Evolutionary conservation across 1,140 invertebrate genomes (phyloP), one percentile per base, ranked within the genome.

Genomic region (Drosophila lini): DNA sequence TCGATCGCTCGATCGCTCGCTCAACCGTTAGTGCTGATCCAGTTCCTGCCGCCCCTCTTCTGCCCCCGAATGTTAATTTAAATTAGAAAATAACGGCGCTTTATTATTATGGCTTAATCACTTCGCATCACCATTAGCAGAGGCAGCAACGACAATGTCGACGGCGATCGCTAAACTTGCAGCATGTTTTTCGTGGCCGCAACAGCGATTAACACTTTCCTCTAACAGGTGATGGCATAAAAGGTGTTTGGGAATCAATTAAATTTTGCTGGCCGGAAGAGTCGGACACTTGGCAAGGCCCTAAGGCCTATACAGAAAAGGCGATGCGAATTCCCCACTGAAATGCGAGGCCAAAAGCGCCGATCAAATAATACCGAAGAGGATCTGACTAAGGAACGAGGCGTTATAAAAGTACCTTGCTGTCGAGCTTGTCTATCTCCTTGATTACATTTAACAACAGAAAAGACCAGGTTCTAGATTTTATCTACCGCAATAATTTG

Each of bases 41-140:
- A 86, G 67, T 86, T 78, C 61, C 48, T 56, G 32, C 15, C 25
- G 15, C 32, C 68, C 11, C 42, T 2, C 45, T 16, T 5, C 15
- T 16, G 5, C 3, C n/a, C 8, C 10, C 25, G 32, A 74, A 81
- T 88, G 84, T 84, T 84, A 80, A 88, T 84, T 88, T 75, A 90
- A 89, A 86, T 86, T 86, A 83, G 80, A 88, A 88, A 81, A 41
- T 44, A 88, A 88, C 84, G 84, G 84, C 48, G 67, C 68, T 89
- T 88, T 80, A 89, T 77, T 89, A 88, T 88, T 84, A 88, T 89
- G 78, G 84, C 84, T 88, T 90, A 88, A 88, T 88, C 88, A 81
- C 81, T 60, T 81, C 70, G 82, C 77, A 89, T 59, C 45, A 71
- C 68, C 50, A 59, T 73, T 73, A 78, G 34, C 62, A 38, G 38